Percentiles rank a stretch among this genome's conserved stretches.
These are phyloP conservation scores for Triplophysa yarkandensis DNA, from an alignment of 2,797 vertebrate species.

Conservation along the genomic window DNA sequence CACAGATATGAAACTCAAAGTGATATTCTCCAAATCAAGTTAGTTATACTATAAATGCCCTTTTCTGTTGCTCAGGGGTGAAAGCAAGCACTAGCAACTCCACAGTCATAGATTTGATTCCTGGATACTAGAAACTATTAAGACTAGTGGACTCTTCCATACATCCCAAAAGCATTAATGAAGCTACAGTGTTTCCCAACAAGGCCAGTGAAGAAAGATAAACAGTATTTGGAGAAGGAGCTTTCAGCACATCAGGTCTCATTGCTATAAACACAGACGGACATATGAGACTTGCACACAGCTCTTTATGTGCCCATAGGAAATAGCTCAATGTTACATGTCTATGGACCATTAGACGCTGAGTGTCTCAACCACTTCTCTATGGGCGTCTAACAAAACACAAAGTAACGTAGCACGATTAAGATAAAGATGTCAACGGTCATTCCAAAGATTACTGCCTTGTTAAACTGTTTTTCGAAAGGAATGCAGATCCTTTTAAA, in stretches of 20 bases:
- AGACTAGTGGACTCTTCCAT: neutral
- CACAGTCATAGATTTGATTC: too few relatives aligned
- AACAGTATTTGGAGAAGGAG: neutral
- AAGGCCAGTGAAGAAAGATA: neutral
- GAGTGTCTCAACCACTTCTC: slow-evolving; percentile 11
- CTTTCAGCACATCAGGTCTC: slow-evolving; percentile 4
- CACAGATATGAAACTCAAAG: neutral
- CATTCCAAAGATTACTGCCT: slow-evolving; percentile 8
- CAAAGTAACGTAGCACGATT: neutral
- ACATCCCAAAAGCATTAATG: neutral
- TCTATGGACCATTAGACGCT: neutral
- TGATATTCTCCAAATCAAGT: neutral
- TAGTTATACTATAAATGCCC: neutral
- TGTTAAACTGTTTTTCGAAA: slow-evolving; percentile 21
- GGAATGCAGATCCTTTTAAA: slow-evolving; percentile 14
- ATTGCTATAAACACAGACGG: slow-evolving; percentile 19
- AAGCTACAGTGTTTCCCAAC: neutral
- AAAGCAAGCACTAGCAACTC: too few relatives aligned
- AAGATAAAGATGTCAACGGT: slow-evolving; percentile 31
- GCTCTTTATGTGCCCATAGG: neutral
- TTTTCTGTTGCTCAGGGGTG: too few relatives aligned
- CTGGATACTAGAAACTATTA: too few relatives aligned
- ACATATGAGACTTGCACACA: neutral
- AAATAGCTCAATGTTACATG: slow-evolving; percentile 8
- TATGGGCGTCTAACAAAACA: slow-evolving; percentile 11